Percentiles rank a stretch among this genome's conserved stretches.
Evolutionary conservation across 2,888 invertebrate species (phyloP).

Genomic region (Paralinhomoeus sp.): DNA sequence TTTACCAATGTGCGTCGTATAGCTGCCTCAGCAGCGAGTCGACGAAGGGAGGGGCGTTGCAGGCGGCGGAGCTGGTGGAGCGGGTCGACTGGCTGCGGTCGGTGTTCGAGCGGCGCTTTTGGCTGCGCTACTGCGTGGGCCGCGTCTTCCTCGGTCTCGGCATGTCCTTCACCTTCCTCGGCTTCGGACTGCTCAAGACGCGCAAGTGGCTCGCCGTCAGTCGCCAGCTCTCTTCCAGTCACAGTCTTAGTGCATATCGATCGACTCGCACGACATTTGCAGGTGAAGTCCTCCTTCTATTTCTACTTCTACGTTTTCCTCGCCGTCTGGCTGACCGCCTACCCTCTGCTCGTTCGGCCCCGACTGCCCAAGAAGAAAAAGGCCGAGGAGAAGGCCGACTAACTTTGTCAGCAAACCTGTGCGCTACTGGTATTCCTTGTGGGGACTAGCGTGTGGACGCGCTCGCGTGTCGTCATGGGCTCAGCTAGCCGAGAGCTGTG

Average conservation of each 20-base stretch:
- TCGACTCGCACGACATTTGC: background rate
- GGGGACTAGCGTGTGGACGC: no score
- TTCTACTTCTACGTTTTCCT: background rate
- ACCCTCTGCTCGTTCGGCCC: background rate
- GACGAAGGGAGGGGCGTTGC: background rate
- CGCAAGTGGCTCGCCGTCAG: slow-evolving; percentile 13
- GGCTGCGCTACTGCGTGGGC: slow-evolving; percentile 18
- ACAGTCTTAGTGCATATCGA: background rate
- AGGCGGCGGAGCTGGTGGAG: background rate
- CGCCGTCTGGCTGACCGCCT: background rate
- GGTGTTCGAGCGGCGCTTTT: background rate
- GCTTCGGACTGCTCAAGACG: slow-evolving; percentile 24
- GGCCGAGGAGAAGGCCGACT: background rate
- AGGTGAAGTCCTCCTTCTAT: background rate
- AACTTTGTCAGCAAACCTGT: no score
- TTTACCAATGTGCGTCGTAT: no score
- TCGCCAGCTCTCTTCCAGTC: background rate
- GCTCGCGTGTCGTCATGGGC: no score
- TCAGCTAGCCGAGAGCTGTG: no score
- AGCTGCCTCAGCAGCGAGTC: background rate
- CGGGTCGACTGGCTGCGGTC: background rate
- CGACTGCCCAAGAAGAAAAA: background rate
- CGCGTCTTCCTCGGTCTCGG: slow-evolving; percentile 15
- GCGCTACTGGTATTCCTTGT: no score
- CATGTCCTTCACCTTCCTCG: slow-evolving; percentile 22